Evolutionary conservation across 2,888 invertebrate species (phyloP), one percentile per base, ranked within the genome.

Genomic region (Diploptera punctata): DNA sequence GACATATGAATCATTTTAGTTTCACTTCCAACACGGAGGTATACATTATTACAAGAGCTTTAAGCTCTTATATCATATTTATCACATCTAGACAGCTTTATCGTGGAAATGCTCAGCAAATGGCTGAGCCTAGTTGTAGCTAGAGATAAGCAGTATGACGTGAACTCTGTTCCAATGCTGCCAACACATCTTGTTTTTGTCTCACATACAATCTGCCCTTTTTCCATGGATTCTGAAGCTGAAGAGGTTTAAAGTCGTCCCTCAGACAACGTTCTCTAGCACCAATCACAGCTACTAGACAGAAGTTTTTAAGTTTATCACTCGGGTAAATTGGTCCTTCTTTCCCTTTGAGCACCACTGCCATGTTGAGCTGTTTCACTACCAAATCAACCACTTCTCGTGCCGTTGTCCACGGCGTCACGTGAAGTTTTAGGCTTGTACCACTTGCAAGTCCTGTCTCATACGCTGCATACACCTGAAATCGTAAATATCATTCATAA

Each of bases 301-400:
- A 98, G 83, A 97, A 98, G 81, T 95, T 95, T 74, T 90, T 89
- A 73, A 96, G 84, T 81, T 93, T 91, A 69, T 94, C 95, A 1
- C 92, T 89, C 0, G 91, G 90, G 80, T 95, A 95, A 52, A 95
- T 91, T 0, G 97, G 97, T 0, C 94, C 94, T 52, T 92, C 89
- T 81, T 93, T 93, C 60, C 94, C 92, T 82, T 95, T 96, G 21
- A 95, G 84, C 19, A 93, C 90, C 68, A 94, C 94, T 16, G 96
- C 95, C 91, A 95, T 94, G 81, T 98, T 98, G 54, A 99, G 87
- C 82, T 99, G 98, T 81, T 96, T 94, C 69, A 99, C 95, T 24
- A 99, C 97, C 75, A 98, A 87, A 83, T 97, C 94, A 75, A 99
- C 95, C 69, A 99, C 97, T 84, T 99, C 98, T 18, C 96, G 88